phyloP scores from a whole-genome alignment of 2,888 invertebrate genomes.

The Dynastes hyllus region DNA sequence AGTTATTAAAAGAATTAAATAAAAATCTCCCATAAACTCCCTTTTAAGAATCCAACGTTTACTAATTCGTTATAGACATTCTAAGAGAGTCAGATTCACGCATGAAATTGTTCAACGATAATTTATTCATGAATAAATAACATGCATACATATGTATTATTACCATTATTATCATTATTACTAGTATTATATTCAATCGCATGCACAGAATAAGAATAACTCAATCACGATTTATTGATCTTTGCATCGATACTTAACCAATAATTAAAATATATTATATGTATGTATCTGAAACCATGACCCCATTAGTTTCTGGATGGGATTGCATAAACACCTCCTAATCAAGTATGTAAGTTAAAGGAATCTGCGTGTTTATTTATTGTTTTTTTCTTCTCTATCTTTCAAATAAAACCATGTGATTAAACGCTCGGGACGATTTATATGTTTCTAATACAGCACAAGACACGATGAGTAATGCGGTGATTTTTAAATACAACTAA shows the following conservation, averaged over 20 bases:
- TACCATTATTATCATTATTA: neutral
- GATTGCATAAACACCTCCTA: neutral
- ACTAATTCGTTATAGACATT: no score
- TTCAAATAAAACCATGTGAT: neutral
- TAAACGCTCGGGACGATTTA: neutral
- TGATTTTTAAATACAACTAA: constrained; percentile 1
- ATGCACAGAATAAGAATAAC: neutral
- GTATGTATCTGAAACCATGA: neutral
- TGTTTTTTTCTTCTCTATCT: neutral
- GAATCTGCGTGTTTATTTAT: neutral
- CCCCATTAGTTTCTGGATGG: neutral
- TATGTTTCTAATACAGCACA: neutral
- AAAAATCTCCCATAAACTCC: no score
- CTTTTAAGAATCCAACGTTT: no score
- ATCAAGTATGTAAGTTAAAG: neutral
- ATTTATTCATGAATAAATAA: constrained; percentile 6
- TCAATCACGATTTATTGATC: constrained; percentile 12
- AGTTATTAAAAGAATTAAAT: no score
- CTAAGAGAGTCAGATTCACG: no score
- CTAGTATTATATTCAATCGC: neutral
- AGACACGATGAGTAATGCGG: neutral
- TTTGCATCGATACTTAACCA: constrained; percentile 1
- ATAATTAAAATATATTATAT: neutral
- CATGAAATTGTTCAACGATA: neutral
- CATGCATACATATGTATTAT: neutral